Conservation (phyloP, 2,888 invertebrate genomes). For the Dusona sp. region DNA sequence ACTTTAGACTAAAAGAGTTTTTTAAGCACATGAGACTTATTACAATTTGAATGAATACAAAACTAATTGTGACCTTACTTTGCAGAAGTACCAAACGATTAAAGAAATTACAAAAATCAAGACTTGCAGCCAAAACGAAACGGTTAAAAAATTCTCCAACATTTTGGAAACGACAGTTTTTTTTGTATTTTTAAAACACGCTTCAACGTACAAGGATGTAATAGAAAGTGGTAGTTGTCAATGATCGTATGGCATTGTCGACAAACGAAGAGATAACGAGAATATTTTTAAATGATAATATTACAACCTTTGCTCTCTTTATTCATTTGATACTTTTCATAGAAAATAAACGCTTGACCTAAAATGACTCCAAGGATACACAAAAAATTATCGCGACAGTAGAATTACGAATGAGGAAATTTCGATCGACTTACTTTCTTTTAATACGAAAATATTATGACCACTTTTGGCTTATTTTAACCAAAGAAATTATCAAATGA, state of each 20-base stretch:
- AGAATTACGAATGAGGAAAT: neutral
- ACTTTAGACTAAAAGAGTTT: neutral
- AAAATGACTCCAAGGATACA: neutral
- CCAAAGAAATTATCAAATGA: too few relatives aligned
- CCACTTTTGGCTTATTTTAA: too few relatives aligned
- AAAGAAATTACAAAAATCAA: slow-evolving; percentile 45
- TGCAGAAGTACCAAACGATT: slow-evolving; percentile 22
- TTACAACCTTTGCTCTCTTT: slow-evolving; percentile 34
- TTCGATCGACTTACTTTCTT: too few relatives aligned
- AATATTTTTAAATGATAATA: slow-evolving; percentile 41
- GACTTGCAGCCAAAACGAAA: slow-evolving; percentile 44
- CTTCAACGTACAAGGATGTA: neutral
- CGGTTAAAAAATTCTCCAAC: slow-evolving; percentile 16
- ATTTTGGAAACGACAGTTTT: slow-evolving; percentile 15
- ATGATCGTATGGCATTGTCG: slow-evolving; percentile 18
- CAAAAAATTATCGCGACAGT: neutral
- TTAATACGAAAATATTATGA: neutral
- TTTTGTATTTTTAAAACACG: neutral
- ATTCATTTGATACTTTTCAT: slow-evolving; percentile 25
- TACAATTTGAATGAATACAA: neutral
- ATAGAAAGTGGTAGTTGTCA: neutral
- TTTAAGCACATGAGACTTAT: neutral
- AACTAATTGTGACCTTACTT: slow-evolving; percentile 15
- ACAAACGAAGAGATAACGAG: slow-evolving; percentile 29
- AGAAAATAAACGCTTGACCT: neutral